Evolutionary conservation across 2,888 invertebrate species (phyloP), one percentile per base, ranked within the genome.

Genomic region (Pimpla rufipes): DNA sequence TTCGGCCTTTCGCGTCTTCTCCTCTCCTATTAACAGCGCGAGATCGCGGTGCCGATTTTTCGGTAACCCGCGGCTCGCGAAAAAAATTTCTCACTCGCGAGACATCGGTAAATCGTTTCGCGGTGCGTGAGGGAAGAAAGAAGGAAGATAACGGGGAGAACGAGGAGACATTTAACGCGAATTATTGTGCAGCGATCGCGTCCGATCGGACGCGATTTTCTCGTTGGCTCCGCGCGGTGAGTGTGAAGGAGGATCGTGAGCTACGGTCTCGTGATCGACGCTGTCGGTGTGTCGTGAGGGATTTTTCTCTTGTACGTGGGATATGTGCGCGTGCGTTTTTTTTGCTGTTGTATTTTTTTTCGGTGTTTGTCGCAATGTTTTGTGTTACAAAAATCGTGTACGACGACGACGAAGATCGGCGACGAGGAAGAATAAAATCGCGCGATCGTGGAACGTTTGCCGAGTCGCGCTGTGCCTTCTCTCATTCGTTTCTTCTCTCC

Each of bases 361-460:
- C 55, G 37, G 37, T 59, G 62, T 64, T 37, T 50, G 4, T 45
- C 70, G 70, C 13, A 78, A 50, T 79, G n/a, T n/a, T n/a, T 59
- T 64, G 52, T 68, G 64, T 55, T 62, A 79, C 45, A 78, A 62
- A 11, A 68, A n/a, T 62, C 35, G 52, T 64, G 70, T 73, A 75
- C 42, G 42, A 74, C 8, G 52, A 62, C 55, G 73, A 62, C 45
- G 76, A 42, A 81, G 84, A 0, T 79, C 85, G 85, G 85, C 37
- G 86, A 94, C 94, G 94, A 94, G 7, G 94, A 94, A 86, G 94
- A 93, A 86, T 94, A 94, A 89, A 94, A 90, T 91, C 52, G 77
- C 81, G 80, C 78, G 80, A 83, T 75, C 68, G 71, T 85, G 79
- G 78, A 81, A 83, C 79, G 70, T 84, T 83, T 79, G 79, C 57